Conservation (phyloP, 2,888 invertebrate genomes). For the Drosophila rubida region DNA sequence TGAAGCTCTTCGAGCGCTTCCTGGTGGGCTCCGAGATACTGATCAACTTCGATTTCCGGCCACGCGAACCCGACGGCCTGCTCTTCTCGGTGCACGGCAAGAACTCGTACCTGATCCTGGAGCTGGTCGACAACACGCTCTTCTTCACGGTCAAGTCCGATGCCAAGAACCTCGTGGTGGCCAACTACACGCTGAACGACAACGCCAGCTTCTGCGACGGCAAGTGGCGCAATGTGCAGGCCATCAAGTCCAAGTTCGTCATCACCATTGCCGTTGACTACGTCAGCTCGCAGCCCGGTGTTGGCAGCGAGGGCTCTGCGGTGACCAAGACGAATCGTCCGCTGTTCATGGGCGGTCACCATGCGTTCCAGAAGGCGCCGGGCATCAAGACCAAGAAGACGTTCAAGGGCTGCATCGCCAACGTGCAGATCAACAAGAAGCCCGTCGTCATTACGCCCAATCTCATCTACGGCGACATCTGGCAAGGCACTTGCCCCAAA, state of each 20-base stretch:
- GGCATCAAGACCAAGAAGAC: slow-evolving; percentile 90
- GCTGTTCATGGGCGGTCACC: slow-evolving; percentile 96
- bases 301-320: slow-evolving; percentile 88
- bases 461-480: slow-evolving; percentile 90
- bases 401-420: slow-evolving; percentile 92
- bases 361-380: slow-evolving; percentile 85
- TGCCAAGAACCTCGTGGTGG: slow-evolving; percentile 89
- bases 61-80: slow-evolving; percentile 93
- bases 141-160: slow-evolving; percentile 92
- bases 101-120: slow-evolving; percentile 92
- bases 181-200: slow-evolving; percentile 89
- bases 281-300: slow-evolving; percentile 89
- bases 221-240: slow-evolving; percentile 94
- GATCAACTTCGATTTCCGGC: slow-evolving; percentile 94
- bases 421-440: slow-evolving; percentile 88
- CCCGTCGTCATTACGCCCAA: slow-evolving; percentile 86
- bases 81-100: slow-evolving; percentile 94
- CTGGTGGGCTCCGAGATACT: slow-evolving; percentile 91
- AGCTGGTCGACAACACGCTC: slow-evolving; percentile 94
- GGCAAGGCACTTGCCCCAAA: slow-evolving; percentile 92
- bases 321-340: slow-evolving; percentile 93
- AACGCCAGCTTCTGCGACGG: slow-evolving; percentile 95
- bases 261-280: slow-evolving; percentile 95
- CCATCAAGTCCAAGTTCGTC: slow-evolving; percentile 95
- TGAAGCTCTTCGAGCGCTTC: slow-evolving; percentile 89